Conservation (phyloP, 2,888 invertebrate genomes). For the Pollenia amentaria region DNA sequence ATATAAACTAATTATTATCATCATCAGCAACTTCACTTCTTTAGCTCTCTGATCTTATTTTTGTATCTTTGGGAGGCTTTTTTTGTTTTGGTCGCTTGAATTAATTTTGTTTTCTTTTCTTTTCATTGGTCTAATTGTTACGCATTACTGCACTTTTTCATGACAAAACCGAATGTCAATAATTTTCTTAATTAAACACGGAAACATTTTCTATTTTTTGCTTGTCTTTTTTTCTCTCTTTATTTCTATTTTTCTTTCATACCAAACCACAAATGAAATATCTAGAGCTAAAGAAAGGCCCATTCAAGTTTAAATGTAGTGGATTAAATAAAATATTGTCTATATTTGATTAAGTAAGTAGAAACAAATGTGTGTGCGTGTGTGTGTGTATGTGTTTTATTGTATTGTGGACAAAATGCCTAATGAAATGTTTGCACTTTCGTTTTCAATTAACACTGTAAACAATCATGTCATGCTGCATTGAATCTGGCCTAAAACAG, state of each 20-base stretch:
- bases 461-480: conserved; percentile 62
- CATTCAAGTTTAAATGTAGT: neutral
- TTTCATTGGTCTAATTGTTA: conserved; percentile 67
- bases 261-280: conserved; percentile 12
- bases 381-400: neutral
- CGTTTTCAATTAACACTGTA: conserved; percentile 73
- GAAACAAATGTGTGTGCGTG: neutral
- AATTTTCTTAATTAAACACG: conserved; percentile 72
- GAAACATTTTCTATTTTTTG: conserved; percentile 56
- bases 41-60: neutral
- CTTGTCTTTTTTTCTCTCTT: neutral
- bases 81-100: conserved; percentile 11
- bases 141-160: conserved; percentile 69
- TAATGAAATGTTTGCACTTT: conserved; percentile 74
- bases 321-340: neutral
- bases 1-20: conserved; percentile 50
- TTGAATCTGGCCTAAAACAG: conserved; percentile 65
- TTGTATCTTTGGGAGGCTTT: neutral
- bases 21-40: conserved; percentile 40
- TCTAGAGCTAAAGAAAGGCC: conserved; percentile 19
- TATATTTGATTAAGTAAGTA: neutral
- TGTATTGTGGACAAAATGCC: conserved; percentile 22
- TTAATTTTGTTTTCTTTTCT: neutral
- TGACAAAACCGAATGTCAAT: conserved; percentile 73
- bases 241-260: conserved; percentile 4